Percentiles rank a stretch among this genome's conserved stretches.
phyloP scores from a whole-genome alignment of 2,797 vertebrate genomes.

The Margarornis squamiger region DNA sequence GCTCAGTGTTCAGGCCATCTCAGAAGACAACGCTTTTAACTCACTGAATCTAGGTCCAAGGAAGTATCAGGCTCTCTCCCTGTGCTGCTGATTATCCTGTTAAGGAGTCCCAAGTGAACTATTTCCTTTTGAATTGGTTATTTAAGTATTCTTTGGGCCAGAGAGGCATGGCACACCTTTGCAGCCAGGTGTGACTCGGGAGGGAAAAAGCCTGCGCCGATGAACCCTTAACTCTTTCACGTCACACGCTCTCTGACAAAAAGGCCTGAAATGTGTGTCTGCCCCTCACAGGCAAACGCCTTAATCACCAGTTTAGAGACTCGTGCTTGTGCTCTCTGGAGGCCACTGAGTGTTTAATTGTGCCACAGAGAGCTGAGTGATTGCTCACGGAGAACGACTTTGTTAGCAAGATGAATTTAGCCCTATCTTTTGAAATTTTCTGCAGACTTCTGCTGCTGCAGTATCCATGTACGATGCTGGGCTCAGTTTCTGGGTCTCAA shows the following conservation, averaged over 20 bases:
- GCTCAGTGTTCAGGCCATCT: background rate
- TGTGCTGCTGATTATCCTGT: background rate
- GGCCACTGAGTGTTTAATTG: slow-evolving; percentile 11
- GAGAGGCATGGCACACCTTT: background rate
- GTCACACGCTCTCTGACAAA: background rate
- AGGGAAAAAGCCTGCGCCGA: background rate
- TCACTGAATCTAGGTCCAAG: background rate
- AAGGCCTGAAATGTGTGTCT: background rate
- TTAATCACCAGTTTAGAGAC: slow-evolving; percentile 22
- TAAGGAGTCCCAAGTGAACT: background rate
- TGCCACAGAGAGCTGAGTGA: background rate
- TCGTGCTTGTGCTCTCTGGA: background rate
- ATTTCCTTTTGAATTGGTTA: background rate
- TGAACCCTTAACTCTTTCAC: background rate
- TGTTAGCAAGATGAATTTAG: slow-evolving; percentile 10
- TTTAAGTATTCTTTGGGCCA: background rate
- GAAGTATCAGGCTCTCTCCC: background rate
- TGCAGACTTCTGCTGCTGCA: background rate
- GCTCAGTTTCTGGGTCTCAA: background rate
- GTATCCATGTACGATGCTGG: background rate
- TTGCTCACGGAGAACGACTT: background rate
- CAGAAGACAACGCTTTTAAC: background rate
- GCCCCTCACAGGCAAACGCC: background rate
- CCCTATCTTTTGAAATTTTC: background rate
- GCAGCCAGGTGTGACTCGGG: background rate